Evolutionary conservation across 2,113 vertebrate species (phyloP).

Genomic region (Myodes glareolus): DNA sequence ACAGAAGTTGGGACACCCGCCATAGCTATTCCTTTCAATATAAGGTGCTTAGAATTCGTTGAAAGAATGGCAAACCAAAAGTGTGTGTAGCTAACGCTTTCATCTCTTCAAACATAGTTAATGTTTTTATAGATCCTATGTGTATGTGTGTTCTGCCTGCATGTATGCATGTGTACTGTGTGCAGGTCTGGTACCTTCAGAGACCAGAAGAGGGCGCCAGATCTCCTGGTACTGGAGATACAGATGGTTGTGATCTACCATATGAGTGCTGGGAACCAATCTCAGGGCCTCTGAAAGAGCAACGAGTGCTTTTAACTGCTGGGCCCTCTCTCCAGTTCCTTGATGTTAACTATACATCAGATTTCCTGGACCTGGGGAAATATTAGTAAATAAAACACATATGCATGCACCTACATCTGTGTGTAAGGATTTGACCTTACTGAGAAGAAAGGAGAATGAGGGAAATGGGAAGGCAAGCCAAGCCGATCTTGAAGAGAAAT

Average conservation of each 20-base stretch:
- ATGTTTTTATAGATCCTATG: not conserved
- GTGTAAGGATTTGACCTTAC: not conserved
- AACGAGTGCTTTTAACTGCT: not conserved
- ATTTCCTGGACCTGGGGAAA: slow-evolving; percentile 10
- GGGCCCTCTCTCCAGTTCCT: not conserved
- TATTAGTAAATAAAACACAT: slow-evolving; percentile 1
- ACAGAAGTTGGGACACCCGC: not conserved
- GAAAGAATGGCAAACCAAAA: slow-evolving; percentile 37
- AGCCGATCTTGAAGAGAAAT: not conserved
- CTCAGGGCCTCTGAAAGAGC: not conserved
- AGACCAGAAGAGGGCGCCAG: not conserved
- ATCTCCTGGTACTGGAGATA: not conserved
- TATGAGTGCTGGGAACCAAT: not conserved
- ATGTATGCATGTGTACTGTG: not conserved
- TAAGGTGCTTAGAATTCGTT: slow-evolving; percentile 6
- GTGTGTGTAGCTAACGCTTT: not conserved
- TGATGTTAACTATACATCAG: not conserved
- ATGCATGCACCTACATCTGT: not conserved
- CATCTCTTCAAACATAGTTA: slow-evolving; percentile 1
- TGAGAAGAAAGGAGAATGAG: not conserved
- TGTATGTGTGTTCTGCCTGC: not conserved
- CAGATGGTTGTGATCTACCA: not conserved
- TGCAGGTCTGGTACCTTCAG: not conserved
- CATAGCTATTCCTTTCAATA: not conserved
- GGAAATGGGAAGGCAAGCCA: not conserved